Base-by-base conservation (phyloP, 1,140 invertebrate genomes). In the Papilio helenus region DNA sequence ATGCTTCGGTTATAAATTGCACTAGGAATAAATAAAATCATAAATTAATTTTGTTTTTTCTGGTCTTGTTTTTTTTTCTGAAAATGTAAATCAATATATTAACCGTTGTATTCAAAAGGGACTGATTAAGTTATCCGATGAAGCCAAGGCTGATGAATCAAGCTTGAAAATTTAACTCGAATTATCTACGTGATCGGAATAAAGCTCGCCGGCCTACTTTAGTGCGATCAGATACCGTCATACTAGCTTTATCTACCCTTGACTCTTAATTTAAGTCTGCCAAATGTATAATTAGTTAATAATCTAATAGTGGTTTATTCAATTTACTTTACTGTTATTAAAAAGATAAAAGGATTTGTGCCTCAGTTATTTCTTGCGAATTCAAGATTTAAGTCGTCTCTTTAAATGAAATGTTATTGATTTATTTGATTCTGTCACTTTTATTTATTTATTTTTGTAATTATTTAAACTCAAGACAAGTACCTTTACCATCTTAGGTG, bases 131-230 rank as follows among this genome's bases (percentile, higher is more conserved):
- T 89, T 88, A 74, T 84, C 83, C 84, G 86, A 87, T 87, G 85
- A 68, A 68, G 76, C 80, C 85, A 84, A 88, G 86, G 85, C 87
- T 87, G 87, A 86, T 89, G 88, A 88, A 87, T 89, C 88, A 87
- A 87, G 83, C 86, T 83, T 83, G 87, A 86, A 86, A 86, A 86
- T 86, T 89, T 87, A 85, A 87, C 85, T 82, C 86, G 86, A 86
- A 89, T 89, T 87, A 89, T 89, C 88, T 89, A 88, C 88, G 88
- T 89, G 88, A 86, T 88, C 84, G 82, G 88, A 89, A 89, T 89
- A 55, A 83, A 80, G 83, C 76, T 77, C 79, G 83, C 79, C 84
- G 81, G 81, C 80, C 86, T 82, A 79, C 79, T 87, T 87, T 87
- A 89, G 85, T 88, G 88, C 86, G 83, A 86, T 88, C 86, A 84